phyloP scores from a whole-genome alignment of 2,888 invertebrate genomes.

The Fragum whitleyi region DNA sequence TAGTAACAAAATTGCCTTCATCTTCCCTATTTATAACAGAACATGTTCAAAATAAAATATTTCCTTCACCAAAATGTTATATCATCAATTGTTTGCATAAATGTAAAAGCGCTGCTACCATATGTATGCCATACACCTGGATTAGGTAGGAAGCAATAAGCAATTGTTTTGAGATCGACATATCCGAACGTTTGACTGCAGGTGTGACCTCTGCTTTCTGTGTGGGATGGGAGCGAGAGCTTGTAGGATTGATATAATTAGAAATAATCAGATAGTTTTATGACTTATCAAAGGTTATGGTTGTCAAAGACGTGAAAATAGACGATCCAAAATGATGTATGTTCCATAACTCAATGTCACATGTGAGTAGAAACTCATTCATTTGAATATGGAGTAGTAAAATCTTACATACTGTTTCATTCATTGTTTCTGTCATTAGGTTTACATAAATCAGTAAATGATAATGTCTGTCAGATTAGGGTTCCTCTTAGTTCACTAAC shows the following conservation, averaged over 20 bases:
- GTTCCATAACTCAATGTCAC: background rate
- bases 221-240: background rate
- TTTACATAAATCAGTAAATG: background rate
- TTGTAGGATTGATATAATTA: background rate
- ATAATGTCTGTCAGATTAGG: background rate
- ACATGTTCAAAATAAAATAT: no score
- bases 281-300: background rate
- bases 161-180: background rate
- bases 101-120: no score
- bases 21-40: no score
- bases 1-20: no score
- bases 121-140: no score
- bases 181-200: background rate
- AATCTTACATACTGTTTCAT: background rate
- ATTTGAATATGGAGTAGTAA: background rate
- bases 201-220: background rate
- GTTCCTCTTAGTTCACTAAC: background rate
- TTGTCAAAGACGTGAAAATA: background rate
- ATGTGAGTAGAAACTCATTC: background rate
- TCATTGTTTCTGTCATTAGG: background rate
- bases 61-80: no score
- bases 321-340: background rate
- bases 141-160: no score
- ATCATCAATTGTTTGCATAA: no score
- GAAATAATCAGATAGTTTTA: background rate